Percentiles rank a stretch among this genome's conserved stretches.
Evolutionary conservation across 2,888 invertebrate species (phyloP).

Genomic region (Sturmia bella): DNA sequence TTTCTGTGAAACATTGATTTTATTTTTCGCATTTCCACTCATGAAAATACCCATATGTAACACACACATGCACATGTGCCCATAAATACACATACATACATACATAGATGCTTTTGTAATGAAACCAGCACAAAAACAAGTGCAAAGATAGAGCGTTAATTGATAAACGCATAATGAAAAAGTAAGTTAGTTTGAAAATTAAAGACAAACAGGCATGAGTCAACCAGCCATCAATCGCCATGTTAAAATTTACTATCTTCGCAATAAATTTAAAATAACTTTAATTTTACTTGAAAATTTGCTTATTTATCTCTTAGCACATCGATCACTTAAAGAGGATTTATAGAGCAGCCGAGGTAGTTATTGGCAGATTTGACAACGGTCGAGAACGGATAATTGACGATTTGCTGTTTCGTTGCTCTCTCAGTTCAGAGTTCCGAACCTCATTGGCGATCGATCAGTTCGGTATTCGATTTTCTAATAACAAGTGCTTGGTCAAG

Average conservation of each 20-base stretch:
- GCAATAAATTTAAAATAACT: background rate
- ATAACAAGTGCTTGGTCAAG: too few relatives aligned
- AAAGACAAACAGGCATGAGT: slow-evolving; percentile 29
- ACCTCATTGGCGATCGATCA: too few relatives aligned
- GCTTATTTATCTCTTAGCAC: background rate
- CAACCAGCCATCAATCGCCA: slow-evolving; percentile 10
- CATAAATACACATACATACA: background rate
- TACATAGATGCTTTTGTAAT: background rate
- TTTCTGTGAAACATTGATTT: too few relatives aligned
- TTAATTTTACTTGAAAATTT: background rate
- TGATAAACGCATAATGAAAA: slow-evolving; percentile 4
- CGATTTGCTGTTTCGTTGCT: too few relatives aligned
- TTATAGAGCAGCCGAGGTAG: too few relatives aligned
- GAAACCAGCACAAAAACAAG: slow-evolving; percentile 37
- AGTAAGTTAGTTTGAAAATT: background rate
- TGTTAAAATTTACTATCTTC: slow-evolving; percentile 6
- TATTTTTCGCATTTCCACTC: too few relatives aligned
- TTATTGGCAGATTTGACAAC: too few relatives aligned
- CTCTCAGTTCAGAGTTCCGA: too few relatives aligned
- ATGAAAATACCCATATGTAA: too few relatives aligned
- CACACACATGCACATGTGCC: background rate
- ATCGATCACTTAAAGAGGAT: background rate
- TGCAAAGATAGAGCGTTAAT: background rate
- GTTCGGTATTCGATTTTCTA: too few relatives aligned
- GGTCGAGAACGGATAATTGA: too few relatives aligned